Evolutionary conservation across 1,140 invertebrate genomes (phyloP), one percentile per base, ranked within the genome.

Genomic region (Lasioglossum albipes): DNA sequence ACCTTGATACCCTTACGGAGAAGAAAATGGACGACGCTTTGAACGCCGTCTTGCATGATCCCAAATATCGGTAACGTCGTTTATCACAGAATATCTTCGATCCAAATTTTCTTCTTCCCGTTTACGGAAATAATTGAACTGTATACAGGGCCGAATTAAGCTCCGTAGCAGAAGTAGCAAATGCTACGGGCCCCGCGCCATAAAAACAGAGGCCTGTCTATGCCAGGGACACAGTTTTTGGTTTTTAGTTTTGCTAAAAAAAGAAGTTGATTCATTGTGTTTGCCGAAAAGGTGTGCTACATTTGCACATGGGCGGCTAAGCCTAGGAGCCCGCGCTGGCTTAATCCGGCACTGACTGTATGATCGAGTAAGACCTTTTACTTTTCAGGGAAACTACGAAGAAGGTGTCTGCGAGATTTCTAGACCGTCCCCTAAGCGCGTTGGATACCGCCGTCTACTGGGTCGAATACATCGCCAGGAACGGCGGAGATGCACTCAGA

Each of bases 401-500:
- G 10, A 73, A 77, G 9, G 1, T 92, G 27, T 91, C 90, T 7
- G 54, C 7, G 3, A 81, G 36, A 72, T 93, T 92, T n/a, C 27
- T 59, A 1, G 90, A 92, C 59, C 82, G 94, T 82, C 94, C 94
- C 5, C 84, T 92, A 36, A 91, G 91, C 64, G 91, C 95, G 0
- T 68, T 95, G 45, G 92, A 95, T 16, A 93, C 91, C 3, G 95
- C 95, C 3, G 87, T 93, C 66, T 95, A 91, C 81, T 96, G 95
- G 95, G 91, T 94, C 9, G 95, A 95, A 84, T 95, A 95, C 79
- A 90, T 95, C 0, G 89, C 94, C 6, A 90, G 93, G 66, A 93
- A 95, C 85, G 93, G 94, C 0, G 94, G 93, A 0, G 93, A 89
- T 27, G 72, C 74, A 2, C 85, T 95, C 18, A 92, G 91, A 83